Evolutionary conservation across 2,797 vertebrate species (phyloP), one percentile per base, ranked within the genome.

Genomic region (Gorsachius magnificus): DNA sequence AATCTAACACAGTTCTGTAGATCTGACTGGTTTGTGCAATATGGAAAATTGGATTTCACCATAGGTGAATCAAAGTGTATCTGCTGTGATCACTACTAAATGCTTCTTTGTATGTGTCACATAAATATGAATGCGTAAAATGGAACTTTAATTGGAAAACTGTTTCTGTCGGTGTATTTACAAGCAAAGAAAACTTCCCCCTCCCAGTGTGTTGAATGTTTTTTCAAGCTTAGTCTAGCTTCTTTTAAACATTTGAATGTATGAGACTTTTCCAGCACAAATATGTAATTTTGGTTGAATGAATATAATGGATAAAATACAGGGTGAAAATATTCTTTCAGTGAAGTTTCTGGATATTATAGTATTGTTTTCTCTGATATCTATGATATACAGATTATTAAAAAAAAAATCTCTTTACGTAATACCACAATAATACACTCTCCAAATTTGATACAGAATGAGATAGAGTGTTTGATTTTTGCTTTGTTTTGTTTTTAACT

Each of bases 31-130:
- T 95, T 93, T 92, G 69, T 95, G 81, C 93, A 94, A 76, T 90
- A 87, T 75, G 87, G 96, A 94, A 97, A 97, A 97, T 91, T 92
- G 84, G 93, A 92, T 96, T 95, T 96, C 76, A 78, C 77, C 93
- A 38, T 87, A 94, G 93, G 74, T 95, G 83, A 94, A 18, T 45
- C 10, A 69, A 69, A 69, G 70, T 38, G 3, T 48, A 18, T 53
- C 24, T 56, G 24, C 28, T 6, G 8, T 43, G 22, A 28, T 43
- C 3, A 1, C 31, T 12, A 36, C 29, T 7, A 61, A 58, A 38
- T 51, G 14, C 58, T 81, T 51, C 43, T 50, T 35, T 53, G 13
- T 31, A 43, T 28, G 7, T 36, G 19, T 78, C 60, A 72, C 35
- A 10, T 54, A 71, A 53, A 36, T 43, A 19, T 25, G 28, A 71